phyloP scores from a whole-genome alignment of 1,140 invertebrate species.

The Heliothis virescens region DNA sequence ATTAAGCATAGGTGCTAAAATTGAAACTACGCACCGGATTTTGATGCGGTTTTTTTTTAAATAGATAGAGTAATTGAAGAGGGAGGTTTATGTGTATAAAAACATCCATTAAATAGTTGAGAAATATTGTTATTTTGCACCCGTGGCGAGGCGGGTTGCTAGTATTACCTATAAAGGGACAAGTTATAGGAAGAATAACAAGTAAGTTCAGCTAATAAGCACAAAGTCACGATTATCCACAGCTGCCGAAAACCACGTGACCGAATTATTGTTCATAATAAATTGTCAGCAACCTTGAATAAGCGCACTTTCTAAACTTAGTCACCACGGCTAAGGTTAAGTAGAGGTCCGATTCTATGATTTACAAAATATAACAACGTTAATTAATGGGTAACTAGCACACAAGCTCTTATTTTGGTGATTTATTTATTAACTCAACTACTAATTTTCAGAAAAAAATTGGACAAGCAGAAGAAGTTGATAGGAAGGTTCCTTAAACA shows the following conservation, averaged over 20 bases:
- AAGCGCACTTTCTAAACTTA: slow-evolving; percentile 30
- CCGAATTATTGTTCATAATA: neutral
- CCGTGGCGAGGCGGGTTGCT: neutral
- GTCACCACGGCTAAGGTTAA: neutral
- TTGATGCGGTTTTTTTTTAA: too few relatives aligned
- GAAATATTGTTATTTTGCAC: too few relatives aligned
- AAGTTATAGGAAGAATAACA: neutral
- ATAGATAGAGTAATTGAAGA: too few relatives aligned
- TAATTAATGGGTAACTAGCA: neutral
- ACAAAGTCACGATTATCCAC: slow-evolving; percentile 15
- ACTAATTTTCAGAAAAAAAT: neutral
- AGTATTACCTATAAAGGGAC: neutral
- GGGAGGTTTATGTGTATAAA: too few relatives aligned
- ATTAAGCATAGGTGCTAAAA: too few relatives aligned
- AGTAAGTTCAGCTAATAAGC: neutral
- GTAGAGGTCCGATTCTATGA: slow-evolving; percentile 6
- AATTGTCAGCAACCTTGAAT: slow-evolving; percentile 23
- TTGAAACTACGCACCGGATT: too few relatives aligned
- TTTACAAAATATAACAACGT: neutral
- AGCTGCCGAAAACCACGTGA: slow-evolving; percentile 12
- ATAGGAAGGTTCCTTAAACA: too few relatives aligned
- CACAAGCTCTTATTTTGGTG: neutral
- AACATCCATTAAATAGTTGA: too few relatives aligned
- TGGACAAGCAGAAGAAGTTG: too few relatives aligned
- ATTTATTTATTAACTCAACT: too few relatives aligned